Conservation (phyloP, 2,113 vertebrate species). For the Neogale vison region DNA sequence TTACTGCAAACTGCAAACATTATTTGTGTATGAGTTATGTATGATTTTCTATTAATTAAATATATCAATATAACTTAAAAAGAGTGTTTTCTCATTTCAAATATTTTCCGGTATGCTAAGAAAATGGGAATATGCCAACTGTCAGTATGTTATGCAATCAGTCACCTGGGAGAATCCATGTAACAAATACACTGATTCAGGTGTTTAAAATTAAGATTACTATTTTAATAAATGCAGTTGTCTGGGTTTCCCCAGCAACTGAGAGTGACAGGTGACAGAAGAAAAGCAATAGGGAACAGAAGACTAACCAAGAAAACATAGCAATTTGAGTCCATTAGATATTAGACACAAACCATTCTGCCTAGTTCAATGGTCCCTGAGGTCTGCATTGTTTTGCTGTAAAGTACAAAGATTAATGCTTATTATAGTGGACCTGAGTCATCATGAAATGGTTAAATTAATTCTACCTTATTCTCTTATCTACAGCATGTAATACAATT, state of each 20-base stretch:
- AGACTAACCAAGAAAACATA: slow-evolving; percentile 4
- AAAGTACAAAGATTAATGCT: slow-evolving; percentile 57
- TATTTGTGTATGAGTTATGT: not conserved
- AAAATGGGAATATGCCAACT: not conserved
- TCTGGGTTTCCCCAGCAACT: slow-evolving; percentile 37
- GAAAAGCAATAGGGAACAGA: slow-evolving; percentile 39
- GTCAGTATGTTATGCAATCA: slow-evolving; percentile 10
- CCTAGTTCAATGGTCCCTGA: slow-evolving; percentile 21
- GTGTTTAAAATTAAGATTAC: slow-evolving; percentile 65
- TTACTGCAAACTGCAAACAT: not conserved
- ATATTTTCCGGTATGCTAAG: not conserved
- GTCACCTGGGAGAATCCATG: slow-evolving; percentile 24
- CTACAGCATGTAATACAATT: slow-evolving; percentile 55
- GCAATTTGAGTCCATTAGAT: slow-evolving; percentile 27
- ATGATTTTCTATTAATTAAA: slow-evolving; percentile 3
- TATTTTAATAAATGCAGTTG: slow-evolving; percentile 58
- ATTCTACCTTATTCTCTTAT: slow-evolving; percentile 40
- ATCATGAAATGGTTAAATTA: slow-evolving; percentile 63
- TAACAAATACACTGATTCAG: slow-evolving; percentile 21
- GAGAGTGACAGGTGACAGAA: slow-evolving; percentile 37
- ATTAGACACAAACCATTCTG: not conserved
- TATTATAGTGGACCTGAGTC: slow-evolving; percentile 54
- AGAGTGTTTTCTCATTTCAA: not conserved
- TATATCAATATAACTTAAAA: not conserved
- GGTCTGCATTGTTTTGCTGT: slow-evolving; percentile 34